phyloP scores from a whole-genome alignment of 1,140 invertebrate species.

The Drosophila bipectinata region DNA sequence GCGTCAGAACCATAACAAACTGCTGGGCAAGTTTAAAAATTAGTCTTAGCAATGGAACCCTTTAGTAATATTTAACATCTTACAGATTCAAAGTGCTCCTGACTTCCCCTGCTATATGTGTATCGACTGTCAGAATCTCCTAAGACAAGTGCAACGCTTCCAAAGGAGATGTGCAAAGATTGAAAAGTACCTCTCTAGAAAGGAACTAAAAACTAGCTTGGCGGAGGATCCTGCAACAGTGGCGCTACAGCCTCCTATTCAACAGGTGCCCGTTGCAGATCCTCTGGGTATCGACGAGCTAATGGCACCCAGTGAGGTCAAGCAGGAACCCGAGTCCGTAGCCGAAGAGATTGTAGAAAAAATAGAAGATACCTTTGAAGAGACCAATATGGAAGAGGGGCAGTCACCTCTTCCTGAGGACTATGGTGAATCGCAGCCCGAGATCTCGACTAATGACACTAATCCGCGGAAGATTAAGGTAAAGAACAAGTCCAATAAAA shows the following conservation, averaged over 20 bases:
- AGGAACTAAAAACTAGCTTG: slow-evolving; percentile 7
- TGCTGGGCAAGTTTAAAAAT: slow-evolving; percentile 48
- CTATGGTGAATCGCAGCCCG: slow-evolving; percentile 23
- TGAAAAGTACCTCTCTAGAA: slow-evolving; percentile 43
- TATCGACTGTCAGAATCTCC: slow-evolving; percentile 43
- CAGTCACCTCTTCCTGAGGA: slow-evolving; percentile 17
- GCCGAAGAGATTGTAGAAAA: slow-evolving; percentile 1
- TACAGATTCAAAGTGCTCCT: slow-evolving; percentile 46
- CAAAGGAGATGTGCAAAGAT: slow-evolving; percentile 61
- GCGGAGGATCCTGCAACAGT: neutral
- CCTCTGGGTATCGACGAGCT: slow-evolving; percentile 53
- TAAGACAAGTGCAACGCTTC: slow-evolving; percentile 49
- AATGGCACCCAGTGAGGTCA: slow-evolving; percentile 6
- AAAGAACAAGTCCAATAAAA: slow-evolving; percentile 31
- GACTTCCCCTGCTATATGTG: slow-evolving; percentile 48
- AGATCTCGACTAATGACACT: neutral
- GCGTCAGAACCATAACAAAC: slow-evolving; percentile 53
- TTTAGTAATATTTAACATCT: slow-evolving; percentile 6
- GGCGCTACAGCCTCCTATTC: slow-evolving; percentile 13
- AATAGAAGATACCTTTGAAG: slow-evolving; percentile 6
- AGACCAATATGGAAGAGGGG: neutral
- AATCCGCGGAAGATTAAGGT: neutral
- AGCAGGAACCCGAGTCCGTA: slow-evolving; percentile 9
- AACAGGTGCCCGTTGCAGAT: slow-evolving; percentile 23
- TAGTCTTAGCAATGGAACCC: too few species aligned